phyloP scores from a whole-genome alignment of 2,113 vertebrate species.

The Notechis scutatus region DNA sequence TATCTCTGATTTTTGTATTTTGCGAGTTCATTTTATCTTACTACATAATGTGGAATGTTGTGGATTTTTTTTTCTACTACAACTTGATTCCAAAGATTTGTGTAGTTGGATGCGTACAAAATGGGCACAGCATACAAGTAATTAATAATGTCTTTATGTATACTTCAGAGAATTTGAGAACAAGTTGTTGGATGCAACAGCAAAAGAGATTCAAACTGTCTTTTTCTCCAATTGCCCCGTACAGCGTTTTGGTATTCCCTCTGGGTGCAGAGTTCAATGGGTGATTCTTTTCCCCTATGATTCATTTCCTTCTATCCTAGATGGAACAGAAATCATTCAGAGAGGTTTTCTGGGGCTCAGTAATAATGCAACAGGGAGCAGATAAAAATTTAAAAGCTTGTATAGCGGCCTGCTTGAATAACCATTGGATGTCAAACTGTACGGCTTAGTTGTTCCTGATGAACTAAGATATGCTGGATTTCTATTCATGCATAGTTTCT shows the following conservation, averaged over 20 bases:
- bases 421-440: background rate
- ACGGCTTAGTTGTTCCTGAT: background rate
- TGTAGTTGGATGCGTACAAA: background rate
- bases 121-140: background rate
- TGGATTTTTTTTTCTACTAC: background rate
- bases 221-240: background rate
- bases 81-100: background rate
- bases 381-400: background rate
- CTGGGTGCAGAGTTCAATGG: background rate
- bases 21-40: background rate
- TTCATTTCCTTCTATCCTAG: background rate
- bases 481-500: background rate
- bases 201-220: background rate
- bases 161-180: background rate
- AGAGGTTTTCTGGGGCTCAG: background rate
- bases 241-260: background rate
- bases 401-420: background rate
- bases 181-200: background rate
- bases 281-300: background rate
- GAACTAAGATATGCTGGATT: background rate
- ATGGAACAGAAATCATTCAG: background rate
- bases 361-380: background rate
- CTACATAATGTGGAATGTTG: background rate
- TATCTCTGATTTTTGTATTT: background rate
- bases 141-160: background rate